A percentile compares a stretch with the other conserved stretches of the same genome.
Conservation (phyloP, 35 echinoderm and acorn worm genomes). For the Amphiura filiformis region DNA sequence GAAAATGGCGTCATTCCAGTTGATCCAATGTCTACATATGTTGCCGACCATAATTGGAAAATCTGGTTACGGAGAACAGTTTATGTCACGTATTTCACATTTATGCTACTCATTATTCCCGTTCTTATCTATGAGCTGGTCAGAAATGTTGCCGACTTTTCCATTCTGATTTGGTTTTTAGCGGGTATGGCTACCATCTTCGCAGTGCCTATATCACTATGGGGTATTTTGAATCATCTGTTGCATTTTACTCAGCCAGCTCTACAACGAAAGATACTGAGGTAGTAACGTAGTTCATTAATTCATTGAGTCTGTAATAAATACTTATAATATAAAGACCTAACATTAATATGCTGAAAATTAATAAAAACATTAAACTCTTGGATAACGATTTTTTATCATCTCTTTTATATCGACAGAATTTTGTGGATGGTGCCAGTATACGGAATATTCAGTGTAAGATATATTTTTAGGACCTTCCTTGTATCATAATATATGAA, state of each 20-base stretch:
- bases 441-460: constrained; percentile 47
- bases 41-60: neutral
- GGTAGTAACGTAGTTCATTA: no score
- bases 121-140: neutral
- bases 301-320: no score
- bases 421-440: constrained; percentile 53
- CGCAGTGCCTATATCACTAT: constrained; percentile 49
- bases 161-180: neutral
- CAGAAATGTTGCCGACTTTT: neutral
- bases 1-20: no score
- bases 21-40: no score
- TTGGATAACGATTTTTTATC: no score
- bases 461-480: no score
- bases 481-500: no score
- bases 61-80: neutral
- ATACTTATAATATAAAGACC: no score
- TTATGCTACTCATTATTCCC: neutral
- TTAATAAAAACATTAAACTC: no score
- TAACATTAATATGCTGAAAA: no score
- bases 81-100: neutral
- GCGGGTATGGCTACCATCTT: constrained; percentile 12
- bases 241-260: constrained; percentile 49
- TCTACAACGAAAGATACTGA: constrained; percentile 53
- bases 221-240: constrained; percentile 64
- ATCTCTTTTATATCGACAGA: no score